Evolutionary conservation across 2,113 vertebrate genomes (phyloP), one percentile per base, ranked within the genome.

Genomic region (Albula glossodonta): DNA sequence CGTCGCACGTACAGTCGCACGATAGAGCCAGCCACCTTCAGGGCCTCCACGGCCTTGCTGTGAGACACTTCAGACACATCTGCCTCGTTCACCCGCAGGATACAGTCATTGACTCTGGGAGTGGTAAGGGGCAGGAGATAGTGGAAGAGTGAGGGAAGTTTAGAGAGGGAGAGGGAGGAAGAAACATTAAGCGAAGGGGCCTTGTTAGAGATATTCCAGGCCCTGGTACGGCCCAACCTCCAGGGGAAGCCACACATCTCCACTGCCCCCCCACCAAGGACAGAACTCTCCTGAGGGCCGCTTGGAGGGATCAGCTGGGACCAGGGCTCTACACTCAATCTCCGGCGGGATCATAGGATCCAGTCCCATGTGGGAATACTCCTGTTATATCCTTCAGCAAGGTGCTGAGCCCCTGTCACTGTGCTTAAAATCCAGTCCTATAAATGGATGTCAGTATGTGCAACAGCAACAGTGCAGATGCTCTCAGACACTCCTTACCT

Each of bases 11-110:
- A 98, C 53, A 99, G 93, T 0, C 96, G 94, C 1, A 99, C 98
- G 0, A 99, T 98, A 17, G 97, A 99, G 0, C 98, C 98, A 0
- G 98, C 98, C 83, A 98, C 97, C 89, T 99, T 99, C 7, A 99
- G 95, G 1, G 98, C 98, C 90, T 99, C 98, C 52, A 99, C 98
- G 0, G 98, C 98, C 89, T 97, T 97, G 92, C 98, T 98, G 94
- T 99, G 98, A 0, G 97, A 98, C 3, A 99, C 98, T 82, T 99
- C 97, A 0, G 97, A 98, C 80, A 99, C 98, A 0, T 99, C 98
- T 0, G 96, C 93, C 56, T 99, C 98, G 4, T 99, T 99, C 94
- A 99, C 98, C 88, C 97, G 95, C 88, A 99, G 93, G 93, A 99
- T 99, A 90, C 98, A 99, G 83, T 99, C 98, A 0, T 99, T 99